Base-by-base conservation (phyloP, 2,888 invertebrate genomes). In the Synergus umbraculus region DNA sequence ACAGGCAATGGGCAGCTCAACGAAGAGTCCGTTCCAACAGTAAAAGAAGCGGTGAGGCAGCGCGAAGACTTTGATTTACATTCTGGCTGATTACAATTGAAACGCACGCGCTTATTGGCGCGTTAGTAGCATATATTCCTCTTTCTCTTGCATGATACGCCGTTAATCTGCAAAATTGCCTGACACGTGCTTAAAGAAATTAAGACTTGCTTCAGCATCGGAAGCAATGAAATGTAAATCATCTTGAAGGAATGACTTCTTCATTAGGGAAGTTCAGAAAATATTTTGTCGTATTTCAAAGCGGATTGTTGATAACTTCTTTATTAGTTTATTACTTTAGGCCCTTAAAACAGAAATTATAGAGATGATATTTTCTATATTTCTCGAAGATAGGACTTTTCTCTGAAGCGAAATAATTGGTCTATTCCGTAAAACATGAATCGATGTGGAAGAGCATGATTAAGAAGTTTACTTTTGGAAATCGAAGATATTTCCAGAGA, bases 71-170 rank as follows among this genome's bases (percentile, higher is more conserved):
- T 89, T 91, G 90, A 91, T 90, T 90, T 90, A 91, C 90, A 89
- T 89, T 89, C 89, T 88, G 87, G 86, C 90, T 91, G 90, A 91
- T 91, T 91, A 90, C 90, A 90, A 90, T 90, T 87, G 90, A 90
- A 91, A 90, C 88, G 88, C 86, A 86, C 84, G 83, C 87, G 87
- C 88, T 89, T 90, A 90, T 90, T 90, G 90, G 89, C 86, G 88
- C 87, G 88, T 90, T 90, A 85, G 89, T 89, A 88, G 87, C 87
- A 76, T 54, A n/a, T 54, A 37, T 73, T 54, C 54, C 37, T 73
- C 15, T 60, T 12, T 60, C 22, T 60, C 60, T 60, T 5, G 22
- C 60, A 13, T 22, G 60, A 60, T 60, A 60, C 10, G 22, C 60
- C 22, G 22, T 22, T 60, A 60, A 60, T 60, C 12, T 60, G 60